Evolutionary conservation across 2,113 vertebrate species (phyloP).

Genomic region (Cynoglossus semilaevis): DNA sequence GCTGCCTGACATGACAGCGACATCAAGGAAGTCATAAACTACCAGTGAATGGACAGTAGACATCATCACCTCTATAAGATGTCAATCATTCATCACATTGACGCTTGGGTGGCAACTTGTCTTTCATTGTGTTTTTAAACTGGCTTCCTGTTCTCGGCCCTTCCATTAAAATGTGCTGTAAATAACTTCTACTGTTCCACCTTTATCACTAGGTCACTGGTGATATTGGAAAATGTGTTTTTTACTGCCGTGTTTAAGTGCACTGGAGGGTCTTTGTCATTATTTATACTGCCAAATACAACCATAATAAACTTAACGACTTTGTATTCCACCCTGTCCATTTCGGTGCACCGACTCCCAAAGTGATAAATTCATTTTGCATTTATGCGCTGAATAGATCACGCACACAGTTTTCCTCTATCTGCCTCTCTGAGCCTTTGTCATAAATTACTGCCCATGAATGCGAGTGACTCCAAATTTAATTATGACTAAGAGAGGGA

Average conservation of each 20-base stretch:
- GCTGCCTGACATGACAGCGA: slow-evolving; percentile 43
- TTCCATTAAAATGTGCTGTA: slow-evolving; percentile 20
- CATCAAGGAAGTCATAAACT: slow-evolving; percentile 31
- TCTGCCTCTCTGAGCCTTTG: slow-evolving; percentile 33
- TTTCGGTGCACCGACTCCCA: slow-evolving; percentile 53
- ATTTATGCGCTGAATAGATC: slow-evolving; percentile 66
- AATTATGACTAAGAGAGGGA: slow-evolving; percentile 55
- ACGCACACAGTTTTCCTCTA: slow-evolving; percentile 37
- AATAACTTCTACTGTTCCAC: slow-evolving; percentile 36
- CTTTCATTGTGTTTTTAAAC: slow-evolving; percentile 24
- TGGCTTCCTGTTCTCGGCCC: slow-evolving; percentile 13
- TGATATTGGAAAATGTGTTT: slow-evolving; percentile 50
- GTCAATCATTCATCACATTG: slow-evolving; percentile 23
- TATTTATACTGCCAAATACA: slow-evolving; percentile 65
- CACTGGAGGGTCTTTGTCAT: slow-evolving; percentile 51
- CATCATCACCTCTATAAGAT: slow-evolving; percentile 21
- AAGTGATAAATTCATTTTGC: slow-evolving; percentile 71
- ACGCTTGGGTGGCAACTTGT: slow-evolving; percentile 10
- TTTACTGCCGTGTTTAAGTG: slow-evolving; percentile 49
- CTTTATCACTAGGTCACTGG: slow-evolving; percentile 46
- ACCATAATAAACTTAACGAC: slow-evolving; percentile 59
- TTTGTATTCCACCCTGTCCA: slow-evolving; percentile 47
- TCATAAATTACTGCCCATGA: slow-evolving; percentile 60
- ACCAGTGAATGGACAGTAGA: slow-evolving; percentile 28
- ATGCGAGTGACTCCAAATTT: slow-evolving; percentile 52